Evolutionary conservation across 1,140 invertebrate species (phyloP).

Genomic region (Neoseiulus cucumeris): DNA sequence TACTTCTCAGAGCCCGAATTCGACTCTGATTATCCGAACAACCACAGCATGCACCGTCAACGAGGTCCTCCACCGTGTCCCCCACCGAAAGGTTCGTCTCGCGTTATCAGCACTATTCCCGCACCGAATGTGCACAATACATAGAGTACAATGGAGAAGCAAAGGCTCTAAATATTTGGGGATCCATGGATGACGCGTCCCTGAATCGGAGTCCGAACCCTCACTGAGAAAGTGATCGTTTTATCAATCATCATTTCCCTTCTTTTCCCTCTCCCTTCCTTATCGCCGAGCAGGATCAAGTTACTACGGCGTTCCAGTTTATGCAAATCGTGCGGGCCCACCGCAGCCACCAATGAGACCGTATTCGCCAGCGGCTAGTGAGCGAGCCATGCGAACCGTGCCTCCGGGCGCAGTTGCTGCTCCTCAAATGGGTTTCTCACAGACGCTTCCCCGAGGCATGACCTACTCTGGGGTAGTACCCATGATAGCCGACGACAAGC

Average conservation of each 20-base stretch:
- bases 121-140: neutral
- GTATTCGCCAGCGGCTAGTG: conserved; percentile 3
- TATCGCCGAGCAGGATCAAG: neutral
- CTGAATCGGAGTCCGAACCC: too few species aligned
- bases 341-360: conserved; percentile 4
- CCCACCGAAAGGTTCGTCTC: neutral
- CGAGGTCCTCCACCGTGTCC: neutral
- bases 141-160: neutral
- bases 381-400: neutral
- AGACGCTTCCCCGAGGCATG: neutral
- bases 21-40: conserved; percentile 75
- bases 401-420: neutral
- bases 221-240: too few species aligned
- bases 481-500: conserved; percentile 6
- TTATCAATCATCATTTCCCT: too few species aligned
- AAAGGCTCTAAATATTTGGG: too few species aligned
- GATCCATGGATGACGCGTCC: too few species aligned
- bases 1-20: conserved; percentile 86
- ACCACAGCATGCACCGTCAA: conserved; percentile 38
- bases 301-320: neutral
- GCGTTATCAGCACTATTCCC: neutral
- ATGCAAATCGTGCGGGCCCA: neutral
- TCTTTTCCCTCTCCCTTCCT: too few species aligned
- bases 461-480: conserved; percentile 3
- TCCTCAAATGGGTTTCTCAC: neutral